A percentile compares a stretch with the other conserved stretches of the same genome.
These are phyloP conservation scores for Agriopis marginaria DNA, from an alignment of 2,888 invertebrate genomes.

Conservation along the genomic window DNA sequence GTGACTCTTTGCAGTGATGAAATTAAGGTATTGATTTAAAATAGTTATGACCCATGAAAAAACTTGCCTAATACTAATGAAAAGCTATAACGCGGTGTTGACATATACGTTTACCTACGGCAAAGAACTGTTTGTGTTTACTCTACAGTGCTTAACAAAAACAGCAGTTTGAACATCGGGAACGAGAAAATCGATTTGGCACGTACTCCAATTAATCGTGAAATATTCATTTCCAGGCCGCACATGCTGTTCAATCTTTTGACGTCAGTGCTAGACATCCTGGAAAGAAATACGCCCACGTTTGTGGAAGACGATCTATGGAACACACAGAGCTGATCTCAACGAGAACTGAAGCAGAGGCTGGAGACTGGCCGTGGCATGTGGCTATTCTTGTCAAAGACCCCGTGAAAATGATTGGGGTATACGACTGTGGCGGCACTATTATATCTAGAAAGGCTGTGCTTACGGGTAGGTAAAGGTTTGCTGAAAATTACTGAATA, in stretches of 20 bases:
- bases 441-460: conserved; percentile 76
- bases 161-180: too few relatives aligned
- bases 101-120: too few relatives aligned
- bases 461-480: conserved; percentile 64
- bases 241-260: conserved; percentile 59
- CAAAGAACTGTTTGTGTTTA: too few relatives aligned
- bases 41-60: neutral
- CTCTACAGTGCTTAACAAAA: too few relatives aligned
- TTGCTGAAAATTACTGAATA: too few relatives aligned
- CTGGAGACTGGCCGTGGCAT: conserved; percentile 83
- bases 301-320: conserved; percentile 71
- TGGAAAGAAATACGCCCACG: conserved; percentile 55
- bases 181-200: too few relatives aligned
- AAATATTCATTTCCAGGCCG: conserved; percentile 53
- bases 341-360: conserved; percentile 64
- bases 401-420: conserved; percentile 41
- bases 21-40: conserved; percentile 62
- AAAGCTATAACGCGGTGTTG: too few relatives aligned
- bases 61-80: neutral
- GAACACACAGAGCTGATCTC: conserved; percentile 71
- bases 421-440: conserved; percentile 75
- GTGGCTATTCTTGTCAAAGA: conserved; percentile 68
- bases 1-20: conserved; percentile 66
- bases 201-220: too few relatives aligned
- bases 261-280: conserved; percentile 55